Conservation (phyloP, 2,113 vertebrate genomes). For the Periophthalmus modestus region DNA sequence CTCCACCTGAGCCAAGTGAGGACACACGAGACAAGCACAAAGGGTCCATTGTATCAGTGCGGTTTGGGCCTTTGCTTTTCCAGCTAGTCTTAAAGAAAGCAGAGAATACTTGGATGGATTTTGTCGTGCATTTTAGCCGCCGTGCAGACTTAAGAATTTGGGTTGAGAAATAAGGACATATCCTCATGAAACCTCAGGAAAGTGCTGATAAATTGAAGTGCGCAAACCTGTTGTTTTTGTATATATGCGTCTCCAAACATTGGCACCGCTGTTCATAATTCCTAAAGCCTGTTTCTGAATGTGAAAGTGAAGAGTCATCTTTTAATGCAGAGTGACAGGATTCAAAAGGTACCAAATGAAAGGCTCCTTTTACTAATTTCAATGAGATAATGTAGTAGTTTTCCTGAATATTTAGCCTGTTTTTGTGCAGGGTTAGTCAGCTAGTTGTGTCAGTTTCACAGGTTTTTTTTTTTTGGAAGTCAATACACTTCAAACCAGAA, state of each 20-base stretch:
- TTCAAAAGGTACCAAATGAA: too few relatives aligned
- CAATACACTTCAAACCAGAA: too few relatives aligned
- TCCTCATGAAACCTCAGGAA: background rate
- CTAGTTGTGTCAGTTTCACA: too few relatives aligned
- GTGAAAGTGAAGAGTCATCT: background rate
- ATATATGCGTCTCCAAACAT: background rate
- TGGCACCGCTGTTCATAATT: background rate
- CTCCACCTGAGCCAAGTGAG: conserved; percentile 10
- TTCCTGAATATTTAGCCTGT: too few relatives aligned
- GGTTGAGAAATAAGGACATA: background rate
- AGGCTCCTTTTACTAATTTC: too few relatives aligned
- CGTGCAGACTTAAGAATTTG: background rate
- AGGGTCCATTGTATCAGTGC: background rate
- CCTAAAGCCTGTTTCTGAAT: background rate
- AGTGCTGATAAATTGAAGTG: background rate
- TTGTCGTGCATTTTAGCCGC: background rate
- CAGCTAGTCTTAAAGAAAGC: background rate
- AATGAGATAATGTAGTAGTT: too few relatives aligned
- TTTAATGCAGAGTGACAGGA: background rate
- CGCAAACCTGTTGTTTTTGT: background rate
- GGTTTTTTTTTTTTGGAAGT: too few relatives aligned
- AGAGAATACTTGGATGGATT: conserved; percentile 1
- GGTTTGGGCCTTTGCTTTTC: background rate
- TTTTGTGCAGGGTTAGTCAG: too few relatives aligned
- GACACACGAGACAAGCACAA: conserved; percentile 7